A percentile compares a stretch with the other conserved stretches of the same genome.
Evolutionary conservation across 2,888 invertebrate genomes (phyloP).

Genomic region (Heliconius erato): DNA sequence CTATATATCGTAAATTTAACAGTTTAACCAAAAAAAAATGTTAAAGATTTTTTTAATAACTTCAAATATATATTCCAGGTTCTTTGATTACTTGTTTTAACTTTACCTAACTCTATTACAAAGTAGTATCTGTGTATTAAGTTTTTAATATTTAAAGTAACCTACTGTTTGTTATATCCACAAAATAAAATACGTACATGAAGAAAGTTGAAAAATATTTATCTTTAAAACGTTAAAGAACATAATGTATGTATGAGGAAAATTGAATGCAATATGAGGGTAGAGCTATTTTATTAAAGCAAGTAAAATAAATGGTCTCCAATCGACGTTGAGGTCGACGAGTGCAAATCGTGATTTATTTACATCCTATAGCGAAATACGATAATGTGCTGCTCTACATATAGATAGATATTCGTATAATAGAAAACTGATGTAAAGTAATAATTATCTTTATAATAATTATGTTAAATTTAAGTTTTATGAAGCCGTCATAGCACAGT

Average conservation of each 20-base stretch:
- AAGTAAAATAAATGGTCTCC: slow-evolving; percentile 41
- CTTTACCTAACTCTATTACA: too few species aligned
- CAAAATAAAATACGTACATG: too few species aligned
- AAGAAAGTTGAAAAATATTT: background rate
- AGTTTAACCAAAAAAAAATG: background rate
- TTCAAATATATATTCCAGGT: too few species aligned
- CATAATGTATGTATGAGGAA: slow-evolving; percentile 3
- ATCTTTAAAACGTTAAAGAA: background rate
- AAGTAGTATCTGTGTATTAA: too few species aligned
- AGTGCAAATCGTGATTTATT: slow-evolving; percentile 42
- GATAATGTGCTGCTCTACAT: background rate
- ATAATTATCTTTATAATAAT: too few species aligned
- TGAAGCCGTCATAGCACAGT: too few species aligned
- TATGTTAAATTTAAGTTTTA: too few species aligned
- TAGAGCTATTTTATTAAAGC: slow-evolving; percentile 41
- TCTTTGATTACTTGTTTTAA: too few species aligned
- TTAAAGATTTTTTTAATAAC: too few species aligned
- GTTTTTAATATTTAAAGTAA: too few species aligned
- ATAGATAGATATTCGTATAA: background rate
- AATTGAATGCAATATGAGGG: slow-evolving; percentile 35
- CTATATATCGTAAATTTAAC: background rate
- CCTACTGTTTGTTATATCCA: too few species aligned
- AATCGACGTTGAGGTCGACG: slow-evolving; percentile 39
- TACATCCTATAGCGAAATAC: slow-evolving; percentile 32
- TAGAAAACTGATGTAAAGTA: background rate